A percentile compares a stretch with the other conserved stretches of the same genome.
These are phyloP conservation scores for Cranoglanis bouderius DNA, from an alignment of 2,113 vertebrate genomes.

Conservation along the genomic window DNA sequence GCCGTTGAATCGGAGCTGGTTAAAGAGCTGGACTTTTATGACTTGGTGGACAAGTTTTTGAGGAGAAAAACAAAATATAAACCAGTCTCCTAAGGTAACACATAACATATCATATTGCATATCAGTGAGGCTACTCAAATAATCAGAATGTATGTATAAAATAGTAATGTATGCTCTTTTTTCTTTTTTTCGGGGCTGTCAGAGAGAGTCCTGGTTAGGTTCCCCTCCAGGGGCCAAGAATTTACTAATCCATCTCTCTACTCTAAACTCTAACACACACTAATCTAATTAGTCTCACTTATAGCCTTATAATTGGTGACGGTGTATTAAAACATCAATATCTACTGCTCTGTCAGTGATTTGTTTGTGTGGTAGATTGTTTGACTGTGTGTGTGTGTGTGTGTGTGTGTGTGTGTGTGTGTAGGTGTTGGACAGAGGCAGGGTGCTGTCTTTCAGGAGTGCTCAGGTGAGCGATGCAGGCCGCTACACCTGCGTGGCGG, in stretches of 20 bases:
- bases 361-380: not conserved
- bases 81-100: too few species aligned
- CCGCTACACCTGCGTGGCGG: conserved; percentile 88
- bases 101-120: too few species aligned
- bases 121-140: too few species aligned
- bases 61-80: too few species aligned
- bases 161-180: not conserved
- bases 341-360: not conserved
- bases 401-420: conserved; percentile 34
- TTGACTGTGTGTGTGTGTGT: conserved; percentile 72
- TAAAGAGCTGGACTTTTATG: not conserved
- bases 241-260: not conserved
- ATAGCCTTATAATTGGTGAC: too few species aligned
- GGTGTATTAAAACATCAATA: not conserved
- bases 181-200: too few species aligned
- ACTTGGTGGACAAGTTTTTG: too few species aligned
- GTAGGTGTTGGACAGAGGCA: conserved; percentile 86
- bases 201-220: too few species aligned
- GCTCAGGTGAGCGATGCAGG: conserved; percentile 87
- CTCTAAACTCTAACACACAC: too few species aligned
- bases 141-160: too few species aligned
- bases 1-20: not conserved
- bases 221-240: not conserved
- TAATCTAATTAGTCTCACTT: not conserved
- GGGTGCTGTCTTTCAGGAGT: conserved; percentile 80